Conservation (phyloP, 2,888 invertebrate species). For the Dyspetes luteomarginatus region DNA sequence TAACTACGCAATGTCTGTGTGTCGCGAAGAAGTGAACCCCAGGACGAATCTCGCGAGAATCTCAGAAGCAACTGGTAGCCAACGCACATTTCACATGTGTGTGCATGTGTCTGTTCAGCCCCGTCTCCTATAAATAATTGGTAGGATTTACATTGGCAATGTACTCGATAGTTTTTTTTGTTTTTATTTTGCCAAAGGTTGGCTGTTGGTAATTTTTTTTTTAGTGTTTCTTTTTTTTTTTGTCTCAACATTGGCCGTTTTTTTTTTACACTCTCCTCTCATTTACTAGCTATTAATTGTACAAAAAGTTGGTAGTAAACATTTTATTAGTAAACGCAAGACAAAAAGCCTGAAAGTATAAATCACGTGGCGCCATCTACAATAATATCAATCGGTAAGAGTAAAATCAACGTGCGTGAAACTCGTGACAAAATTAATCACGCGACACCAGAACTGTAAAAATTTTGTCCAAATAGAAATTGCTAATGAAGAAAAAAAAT, state of each 20-base stretch:
- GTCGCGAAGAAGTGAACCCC: conserved; percentile 80
- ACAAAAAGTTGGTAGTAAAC: not conserved
- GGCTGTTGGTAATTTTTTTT: conserved; percentile 44
- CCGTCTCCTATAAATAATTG: conserved; percentile 83
- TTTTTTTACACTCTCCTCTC: not conserved
- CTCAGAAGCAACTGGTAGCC: conserved; percentile 77
- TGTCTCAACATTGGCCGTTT: conserved; percentile 23
- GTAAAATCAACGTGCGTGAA: too few species aligned
- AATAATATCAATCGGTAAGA: not conserved
- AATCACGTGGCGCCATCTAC: not conserved
- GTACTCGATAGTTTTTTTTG: conserved; percentile 73
- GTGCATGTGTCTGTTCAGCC: conserved; percentile 79
- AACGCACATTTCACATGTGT: conserved; percentile 77
- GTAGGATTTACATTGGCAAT: conserved; percentile 82
- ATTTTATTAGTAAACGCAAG: not conserved
- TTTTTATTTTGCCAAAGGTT: conserved; percentile 58
- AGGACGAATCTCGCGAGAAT: conserved; percentile 82
- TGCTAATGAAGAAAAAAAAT: too few species aligned
- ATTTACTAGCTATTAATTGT: not conserved
- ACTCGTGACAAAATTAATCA: too few species aligned
- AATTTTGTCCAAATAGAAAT: too few species aligned
- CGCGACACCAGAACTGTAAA: too few species aligned
- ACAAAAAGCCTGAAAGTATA: not conserved
- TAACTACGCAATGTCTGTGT: conserved; percentile 82
- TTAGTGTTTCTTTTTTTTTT: conserved; percentile 43